Conservation (phyloP, 1,140 invertebrate species). For the Euwallacea fornicatus region DNA sequence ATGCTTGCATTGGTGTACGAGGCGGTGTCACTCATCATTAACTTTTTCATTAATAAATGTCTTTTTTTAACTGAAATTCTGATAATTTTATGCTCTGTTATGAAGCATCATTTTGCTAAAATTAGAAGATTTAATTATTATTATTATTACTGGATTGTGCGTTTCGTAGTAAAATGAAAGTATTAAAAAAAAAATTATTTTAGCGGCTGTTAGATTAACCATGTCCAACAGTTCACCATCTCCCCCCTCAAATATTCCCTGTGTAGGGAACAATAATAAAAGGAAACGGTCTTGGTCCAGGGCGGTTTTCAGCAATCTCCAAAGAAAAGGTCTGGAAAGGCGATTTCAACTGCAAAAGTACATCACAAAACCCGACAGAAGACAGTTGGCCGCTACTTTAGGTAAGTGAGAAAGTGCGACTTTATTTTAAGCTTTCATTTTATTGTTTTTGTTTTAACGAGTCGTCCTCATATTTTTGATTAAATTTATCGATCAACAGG, state of each 20-base stretch:
- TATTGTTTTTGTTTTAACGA: no score
- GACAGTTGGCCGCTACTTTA: constrained; percentile 86
- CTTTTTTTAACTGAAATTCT: no score
- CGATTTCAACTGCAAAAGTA: constrained; percentile 94
- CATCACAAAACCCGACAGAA: constrained; percentile 89
- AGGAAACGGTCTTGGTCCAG: constrained; percentile 89
- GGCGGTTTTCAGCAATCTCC: constrained; percentile 91
- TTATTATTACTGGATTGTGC: no score
- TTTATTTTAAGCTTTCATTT: no score
- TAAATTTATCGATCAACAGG: constrained; percentile 7
- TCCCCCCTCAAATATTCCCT: constrained; percentile 25
- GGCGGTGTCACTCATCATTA: no score
- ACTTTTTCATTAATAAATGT: no score
- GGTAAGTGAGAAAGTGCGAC: constrained; percentile 54
- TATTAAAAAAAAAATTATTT: constrained; percentile 6
- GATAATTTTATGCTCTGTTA: no score
- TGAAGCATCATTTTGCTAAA: no score
- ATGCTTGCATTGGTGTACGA: no score
- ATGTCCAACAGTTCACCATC: constrained; percentile 39
- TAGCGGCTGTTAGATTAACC: constrained; percentile 40
- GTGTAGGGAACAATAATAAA: constrained; percentile 56
- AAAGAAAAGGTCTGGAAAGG: constrained; percentile 86
- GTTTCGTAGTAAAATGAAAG: no score
- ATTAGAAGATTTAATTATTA: no score
- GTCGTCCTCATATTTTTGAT: background rate